Evolutionary conservation across 2,888 invertebrate species (phyloP), one percentile per base, ranked within the genome.

Genomic region (Nomada fabriciana): DNA sequence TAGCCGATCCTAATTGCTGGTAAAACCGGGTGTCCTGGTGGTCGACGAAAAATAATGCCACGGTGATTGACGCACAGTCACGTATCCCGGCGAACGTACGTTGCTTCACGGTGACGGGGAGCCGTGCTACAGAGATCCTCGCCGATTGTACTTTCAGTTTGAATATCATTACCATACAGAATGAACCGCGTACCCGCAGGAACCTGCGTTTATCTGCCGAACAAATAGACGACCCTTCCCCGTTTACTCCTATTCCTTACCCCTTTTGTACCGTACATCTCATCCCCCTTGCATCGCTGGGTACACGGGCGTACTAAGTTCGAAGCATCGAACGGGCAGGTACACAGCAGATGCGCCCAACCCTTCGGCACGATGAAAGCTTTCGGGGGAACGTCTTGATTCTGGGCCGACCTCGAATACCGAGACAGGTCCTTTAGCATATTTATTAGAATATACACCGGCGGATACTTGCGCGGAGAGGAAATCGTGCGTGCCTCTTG

Each of bases 111-210:
- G 25, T 18, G 47, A 55, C 42, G 52, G 52, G 36, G 47, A 60
- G 42, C 50, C 68, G 55, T 25, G 61, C n/a, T 52, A 13, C 18
- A 13, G 60, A 15, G 64, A 43, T 65, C 63, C 68, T 67, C 72
- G 69, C 52, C 55, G 75, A 63, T 63, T 71, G 68, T 69, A 73
- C 76, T 85, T 85, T 85, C 78, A 57, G 72, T 79, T 83, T 67
- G 85, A 83, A 85, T 83, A 76, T 80, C 83, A 88, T 87, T 87
- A 87, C 72, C 86, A 86, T 88, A 79, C 79, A 20, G 72, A 84
- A 85, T 82, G 85, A 84, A 69, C 52, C n/a, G 75, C 64, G 63
- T 59, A 47, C 42, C 64, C n/a, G 20, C 42, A 69, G 70, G 61
- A 81, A 82, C 73, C 80, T 75, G 84, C 60, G 71, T 42, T 76